These are phyloP conservation scores for Ophion slaviceki DNA, from an alignment of 2,888 invertebrate species.

Conservation along the genomic window DNA sequence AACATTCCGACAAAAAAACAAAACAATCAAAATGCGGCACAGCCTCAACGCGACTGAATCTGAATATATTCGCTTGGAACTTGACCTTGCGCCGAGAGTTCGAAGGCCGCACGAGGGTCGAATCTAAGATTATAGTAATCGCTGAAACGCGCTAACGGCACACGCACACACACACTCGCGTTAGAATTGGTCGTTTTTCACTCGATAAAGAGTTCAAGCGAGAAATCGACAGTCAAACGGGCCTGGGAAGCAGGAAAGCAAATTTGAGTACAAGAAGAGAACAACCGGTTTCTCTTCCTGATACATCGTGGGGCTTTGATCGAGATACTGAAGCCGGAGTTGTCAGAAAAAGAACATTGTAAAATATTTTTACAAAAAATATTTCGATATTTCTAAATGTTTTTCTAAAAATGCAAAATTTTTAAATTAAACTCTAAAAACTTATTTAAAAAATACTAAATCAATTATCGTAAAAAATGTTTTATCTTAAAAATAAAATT, in stretches of 20 bases:
- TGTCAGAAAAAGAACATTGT: no score
- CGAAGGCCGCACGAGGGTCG: not conserved
- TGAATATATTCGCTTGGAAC: not conserved
- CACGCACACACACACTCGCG: not conserved
- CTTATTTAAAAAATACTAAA: no score
- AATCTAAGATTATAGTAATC: not conserved
- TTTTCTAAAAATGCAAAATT: no score
- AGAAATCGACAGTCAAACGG: not conserved
- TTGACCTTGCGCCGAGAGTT: not conserved
- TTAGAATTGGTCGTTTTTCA: not conserved
- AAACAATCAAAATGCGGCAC: not conserved
- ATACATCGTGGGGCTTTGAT: no score
- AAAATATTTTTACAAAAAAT: no score
- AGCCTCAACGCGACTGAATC: not conserved
- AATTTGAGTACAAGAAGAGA: not conserved
- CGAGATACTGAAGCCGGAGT: no score
- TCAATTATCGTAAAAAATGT: not conserved
- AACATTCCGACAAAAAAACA: not conserved
- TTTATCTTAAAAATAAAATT: no score
- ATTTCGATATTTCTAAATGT: no score
- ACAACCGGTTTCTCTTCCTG: not conserved
- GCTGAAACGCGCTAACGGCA: not conserved
- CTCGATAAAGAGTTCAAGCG: not conserved
- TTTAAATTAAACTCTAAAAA: no score
- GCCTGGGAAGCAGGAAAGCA: not conserved